Evolutionary conservation across 2,888 invertebrate genomes (phyloP).

Genomic region (Ditula angustiorana): DNA sequence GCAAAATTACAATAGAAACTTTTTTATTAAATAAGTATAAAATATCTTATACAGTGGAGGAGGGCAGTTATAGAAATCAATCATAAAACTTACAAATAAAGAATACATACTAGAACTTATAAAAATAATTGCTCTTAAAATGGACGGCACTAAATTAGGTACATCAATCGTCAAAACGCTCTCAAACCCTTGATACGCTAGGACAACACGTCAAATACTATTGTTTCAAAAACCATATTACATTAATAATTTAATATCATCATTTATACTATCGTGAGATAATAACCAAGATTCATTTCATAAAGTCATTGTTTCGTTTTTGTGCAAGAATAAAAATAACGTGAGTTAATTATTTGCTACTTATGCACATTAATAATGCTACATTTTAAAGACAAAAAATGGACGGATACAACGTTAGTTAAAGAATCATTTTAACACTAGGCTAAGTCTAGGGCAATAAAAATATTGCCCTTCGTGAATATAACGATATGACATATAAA

Average conservation of each 20-base stretch:
- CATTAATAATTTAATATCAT: neutral
- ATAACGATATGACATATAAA: neutral
- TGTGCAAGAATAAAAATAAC: neutral
- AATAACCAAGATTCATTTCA: neutral
- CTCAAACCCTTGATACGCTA: neutral
- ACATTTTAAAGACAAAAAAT: neutral
- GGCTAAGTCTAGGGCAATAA: neutral
- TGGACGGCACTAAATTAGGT: slow-evolving; percentile 31
- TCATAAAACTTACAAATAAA: neutral
- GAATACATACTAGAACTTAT: slow-evolving; percentile 7
- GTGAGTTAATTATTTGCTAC: neutral
- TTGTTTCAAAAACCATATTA: neutral
- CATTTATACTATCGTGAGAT: neutral
- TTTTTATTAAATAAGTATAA: slow-evolving; percentile 25
- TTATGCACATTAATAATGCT: neutral
- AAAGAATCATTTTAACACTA: neutral
- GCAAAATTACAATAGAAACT: neutral
- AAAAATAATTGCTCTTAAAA: slow-evolving; percentile 5
- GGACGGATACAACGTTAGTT: neutral
- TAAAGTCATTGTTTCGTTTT: neutral
- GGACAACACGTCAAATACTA: neutral
- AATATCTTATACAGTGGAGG: slow-evolving; percentile 13
- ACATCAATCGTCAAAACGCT: neutral
- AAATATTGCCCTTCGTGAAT: neutral
- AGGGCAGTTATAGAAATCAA: slow-evolving; percentile 12